Conservation (phyloP, 1,140 invertebrate genomes). For the Zaprionus capensis region DNA sequence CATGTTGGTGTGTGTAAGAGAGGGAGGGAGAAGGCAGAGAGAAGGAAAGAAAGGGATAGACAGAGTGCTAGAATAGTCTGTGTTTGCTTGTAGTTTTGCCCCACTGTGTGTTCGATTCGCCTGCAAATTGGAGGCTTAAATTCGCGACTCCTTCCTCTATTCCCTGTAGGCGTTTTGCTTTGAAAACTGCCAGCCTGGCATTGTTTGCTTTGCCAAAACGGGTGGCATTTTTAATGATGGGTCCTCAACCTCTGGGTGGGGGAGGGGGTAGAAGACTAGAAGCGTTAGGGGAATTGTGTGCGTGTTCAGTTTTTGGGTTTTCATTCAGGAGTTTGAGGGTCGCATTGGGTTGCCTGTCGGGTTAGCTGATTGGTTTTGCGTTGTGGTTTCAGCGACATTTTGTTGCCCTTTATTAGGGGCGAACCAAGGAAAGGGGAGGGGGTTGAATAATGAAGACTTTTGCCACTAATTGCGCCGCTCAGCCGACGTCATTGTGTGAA, state of each 20-base stretch:
- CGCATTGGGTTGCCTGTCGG: background rate
- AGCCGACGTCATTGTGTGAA: background rate
- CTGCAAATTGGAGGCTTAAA: slow-evolving; percentile 64
- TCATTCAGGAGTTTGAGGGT: background rate
- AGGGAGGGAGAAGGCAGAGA: background rate
- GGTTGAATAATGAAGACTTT: slow-evolving; percentile 5
- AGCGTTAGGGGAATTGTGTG: slow-evolving; percentile 55
- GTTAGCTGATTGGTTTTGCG: slow-evolving; percentile 10
- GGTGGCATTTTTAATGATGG: slow-evolving; percentile 68
- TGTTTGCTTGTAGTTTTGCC: slow-evolving; percentile 8
- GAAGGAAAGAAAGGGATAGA: background rate
- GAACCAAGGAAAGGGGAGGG: background rate
- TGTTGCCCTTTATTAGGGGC: slow-evolving; percentile 31
- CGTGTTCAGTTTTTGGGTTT: slow-evolving; percentile 23
- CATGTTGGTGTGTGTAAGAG: slow-evolving; percentile 20
- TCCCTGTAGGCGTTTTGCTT: slow-evolving; percentile 49
- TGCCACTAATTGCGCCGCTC: slow-evolving; percentile 51
- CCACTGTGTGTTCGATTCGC: slow-evolving; percentile 46
- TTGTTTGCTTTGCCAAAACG: slow-evolving; percentile 45
- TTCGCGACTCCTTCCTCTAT: slow-evolving; percentile 23
- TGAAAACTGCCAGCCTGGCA: slow-evolving; percentile 40
- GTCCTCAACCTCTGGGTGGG: background rate
- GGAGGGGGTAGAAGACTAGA: background rate
- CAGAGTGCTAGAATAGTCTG: background rate
- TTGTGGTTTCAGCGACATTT: slow-evolving; percentile 14